Evolutionary conservation across 1,140 invertebrate genomes (phyloP), one percentile per base, ranked within the genome.

Genomic region (Aethina tumida): DNA sequence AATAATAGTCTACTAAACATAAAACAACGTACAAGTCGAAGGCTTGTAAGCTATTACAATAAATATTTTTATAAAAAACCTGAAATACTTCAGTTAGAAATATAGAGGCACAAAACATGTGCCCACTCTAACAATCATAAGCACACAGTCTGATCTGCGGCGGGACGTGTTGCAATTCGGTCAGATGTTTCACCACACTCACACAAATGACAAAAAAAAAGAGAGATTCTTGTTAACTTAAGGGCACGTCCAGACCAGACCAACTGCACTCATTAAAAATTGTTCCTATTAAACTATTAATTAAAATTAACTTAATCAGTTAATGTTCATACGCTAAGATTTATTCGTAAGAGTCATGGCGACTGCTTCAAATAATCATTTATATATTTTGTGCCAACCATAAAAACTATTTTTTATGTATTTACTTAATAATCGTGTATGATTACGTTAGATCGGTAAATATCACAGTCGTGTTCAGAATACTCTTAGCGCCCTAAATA

Each of bases 391-490:
- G 25, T 39, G 18, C 34, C 18, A 25, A 20, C 30, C 30, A 4
- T 18, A 14, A 18, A 6, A 17, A 14, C 26, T 29, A 37, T 22
- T 40, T n/a, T n/a, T n/a, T n/a, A n/a, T n/a, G n/a, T n/a, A n/a
- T n/a, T n/a, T n/a, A n/a, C 16, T 33, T n/a, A 17, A 29, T 38
- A 38, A 35, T 34, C 19, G 21, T 25, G 17, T n/a, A 40, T 13
- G 37, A 31, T 39, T 40, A 38, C 28, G 28, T 35, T 49, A 50
- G 49, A 54, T 58, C 41, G 51, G 42, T 49, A 51, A 55, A 58
- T 56, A 58, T 58, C 53, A 58, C 53, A 58, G 53, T 58, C 52
- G 47, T 44, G 39, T 49, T 36, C 34, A 54, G 45, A 56, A 56
- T 54, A 58, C 51, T 56, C 53, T 56, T 56, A 58, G 53, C 53